These are phyloP conservation scores for Tragopan temminckii DNA, from an alignment of 2,797 vertebrate species.

Conservation along the genomic window DNA sequence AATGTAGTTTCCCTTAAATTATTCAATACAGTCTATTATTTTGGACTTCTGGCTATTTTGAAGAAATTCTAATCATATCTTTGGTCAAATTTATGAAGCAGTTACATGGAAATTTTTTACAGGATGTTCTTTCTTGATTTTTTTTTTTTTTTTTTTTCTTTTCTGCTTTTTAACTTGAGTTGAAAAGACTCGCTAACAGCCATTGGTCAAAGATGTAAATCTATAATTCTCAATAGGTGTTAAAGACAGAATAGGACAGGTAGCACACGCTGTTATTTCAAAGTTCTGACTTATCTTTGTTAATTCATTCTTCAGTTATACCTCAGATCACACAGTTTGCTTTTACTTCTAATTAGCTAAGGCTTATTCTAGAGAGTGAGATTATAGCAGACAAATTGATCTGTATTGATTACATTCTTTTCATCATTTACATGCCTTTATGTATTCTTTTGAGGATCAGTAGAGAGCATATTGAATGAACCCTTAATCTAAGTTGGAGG, in stretches of 20 bases:
- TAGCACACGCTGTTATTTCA: constrained; percentile 57
- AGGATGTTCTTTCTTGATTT: not conserved
- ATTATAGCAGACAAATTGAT: constrained; percentile 64
- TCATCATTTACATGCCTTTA: constrained; percentile 56
- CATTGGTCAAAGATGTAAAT: constrained; percentile 45
- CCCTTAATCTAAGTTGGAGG: constrained; percentile 20
- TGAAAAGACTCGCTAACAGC: constrained; percentile 54
- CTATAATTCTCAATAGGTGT: constrained; percentile 30
- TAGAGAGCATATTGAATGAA: constrained; percentile 22
- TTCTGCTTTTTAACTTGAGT: constrained; percentile 47
- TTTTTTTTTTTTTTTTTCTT: constrained; percentile 55
- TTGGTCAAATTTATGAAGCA: not conserved
- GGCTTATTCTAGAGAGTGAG: constrained; percentile 51
- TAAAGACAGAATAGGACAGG: constrained; percentile 51
- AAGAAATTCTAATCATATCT: not conserved
- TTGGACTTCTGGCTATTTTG: not conserved
- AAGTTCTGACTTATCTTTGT: constrained; percentile 41
- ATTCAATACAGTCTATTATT: not conserved
- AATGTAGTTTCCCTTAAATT: not conserved
- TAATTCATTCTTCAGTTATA: constrained; percentile 62
- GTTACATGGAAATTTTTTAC: not conserved
- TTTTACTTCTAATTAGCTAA: constrained; percentile 76
- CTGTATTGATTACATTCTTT: constrained; percentile 66
- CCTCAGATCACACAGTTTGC: constrained; percentile 60
- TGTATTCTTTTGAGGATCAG: constrained; percentile 55